Conservation (phyloP, 2,797 vertebrate genomes). For the Sebastes itinus region DNA sequence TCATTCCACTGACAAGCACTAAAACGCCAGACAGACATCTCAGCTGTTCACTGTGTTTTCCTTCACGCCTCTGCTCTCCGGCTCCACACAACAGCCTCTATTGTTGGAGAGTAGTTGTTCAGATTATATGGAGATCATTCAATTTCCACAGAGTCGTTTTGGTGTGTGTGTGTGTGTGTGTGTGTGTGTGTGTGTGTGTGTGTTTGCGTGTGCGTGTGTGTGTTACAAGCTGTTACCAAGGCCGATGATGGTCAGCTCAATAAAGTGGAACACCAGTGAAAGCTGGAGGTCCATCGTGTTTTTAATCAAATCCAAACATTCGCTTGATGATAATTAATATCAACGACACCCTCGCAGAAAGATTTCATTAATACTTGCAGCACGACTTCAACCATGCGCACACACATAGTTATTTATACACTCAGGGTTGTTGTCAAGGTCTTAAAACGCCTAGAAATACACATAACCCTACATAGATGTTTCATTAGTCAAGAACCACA, state of each 20-base stretch:
- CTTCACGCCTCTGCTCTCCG: conserved; percentile 64
- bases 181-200: too few species aligned
- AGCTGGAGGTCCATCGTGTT: conserved; percentile 39
- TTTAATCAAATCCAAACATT: conserved; percentile 55
- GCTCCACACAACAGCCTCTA: conserved; percentile 66
- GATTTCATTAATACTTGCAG: conserved; percentile 32
- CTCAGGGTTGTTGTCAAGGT: not conserved
- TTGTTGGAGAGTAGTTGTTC: conserved; percentile 68
- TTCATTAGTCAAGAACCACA: not conserved
- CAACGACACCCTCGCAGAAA: conserved; percentile 16
- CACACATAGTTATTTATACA: not conserved
- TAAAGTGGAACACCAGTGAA: conserved; percentile 52
- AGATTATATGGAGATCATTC: conserved; percentile 74
- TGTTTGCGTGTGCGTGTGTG: not conserved
- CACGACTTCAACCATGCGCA: not conserved
- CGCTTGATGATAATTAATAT: conserved; percentile 52
- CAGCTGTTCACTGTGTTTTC: conserved; percentile 64
- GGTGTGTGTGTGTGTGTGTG: not conserved
- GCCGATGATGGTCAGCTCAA: conserved; percentile 60
- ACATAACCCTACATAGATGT: conserved; percentile 11
- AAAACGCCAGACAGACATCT: conserved; percentile 54
- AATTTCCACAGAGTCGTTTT: conserved; percentile 62
- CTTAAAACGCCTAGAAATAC: conserved; percentile 27
- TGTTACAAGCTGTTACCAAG: conserved; percentile 36
- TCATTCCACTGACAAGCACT: conserved; percentile 46